Evolutionary conservation across 2,888 invertebrate genomes (phyloP), one percentile per base, ranked within the genome.

Genomic region (Hydraecia micacea): DNA sequence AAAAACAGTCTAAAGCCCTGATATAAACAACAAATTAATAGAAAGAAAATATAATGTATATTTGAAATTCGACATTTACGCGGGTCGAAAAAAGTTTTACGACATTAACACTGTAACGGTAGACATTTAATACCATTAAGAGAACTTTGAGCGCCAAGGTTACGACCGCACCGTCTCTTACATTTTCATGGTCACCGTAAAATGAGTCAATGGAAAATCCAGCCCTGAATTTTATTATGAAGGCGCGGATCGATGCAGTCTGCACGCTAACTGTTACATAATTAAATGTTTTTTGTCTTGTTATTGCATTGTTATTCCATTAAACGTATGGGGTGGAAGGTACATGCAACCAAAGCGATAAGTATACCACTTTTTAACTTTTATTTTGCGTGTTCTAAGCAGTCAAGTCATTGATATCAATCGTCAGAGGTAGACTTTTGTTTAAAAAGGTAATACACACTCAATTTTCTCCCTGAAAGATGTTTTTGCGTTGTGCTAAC

Each of bases 131-230:
- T 52, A 63, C 25, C 58, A 83, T 67, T 46, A 32, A 7, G 36
- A 71, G 46, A 74, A 69, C n/a, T 70, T 75, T 68, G 62, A 69
- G 77, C 52, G 49, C 42, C 25, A 66, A 60, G 32, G 75, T 78
- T 79, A 80, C 76, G 73, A 77, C 25, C 60, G 8, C 60, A 11
- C 67, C 63, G 60, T 65, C 79, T 73, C 42, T 25, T 28, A 32
- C 28, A 52, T 39, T 77, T 84, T 81, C 85, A 84, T 90, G 88
- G 88, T 60, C 80, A 81, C 87, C 78, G 46, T 79, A 83, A 80
- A 77, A 67, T 90, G 88, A 91, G 84, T 91, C 90, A 91, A 90
- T 87, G 92, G 92, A 66, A 91, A 92, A 80, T 87, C 89, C 91
- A 83, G 49, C 82, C 84, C 85, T 92, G 91, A 91, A 92, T n/a